Evolutionary conservation across 2,888 invertebrate genomes (phyloP), one percentile per base, ranked within the genome.

Genomic region (Nipponacmea schrenckii): DNA sequence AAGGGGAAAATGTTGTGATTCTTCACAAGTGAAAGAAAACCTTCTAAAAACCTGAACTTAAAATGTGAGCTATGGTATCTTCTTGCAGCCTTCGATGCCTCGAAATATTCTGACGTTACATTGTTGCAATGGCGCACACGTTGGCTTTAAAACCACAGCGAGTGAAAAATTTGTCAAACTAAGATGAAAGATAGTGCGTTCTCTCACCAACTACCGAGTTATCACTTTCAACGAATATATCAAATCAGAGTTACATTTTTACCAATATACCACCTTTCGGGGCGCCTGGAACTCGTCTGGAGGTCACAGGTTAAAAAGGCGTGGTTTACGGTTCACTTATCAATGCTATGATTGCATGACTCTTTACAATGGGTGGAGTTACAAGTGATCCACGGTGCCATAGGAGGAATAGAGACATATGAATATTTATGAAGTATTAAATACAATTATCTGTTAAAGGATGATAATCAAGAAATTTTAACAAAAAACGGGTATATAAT

Each of bases 321-420:
- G 80, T 76, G 64, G 75, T 74, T 72, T 68, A 45, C 15, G 63
- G 69, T 65, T 73, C 74, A 77, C 76, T 70, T 70, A 78, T 76
- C 74, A 78, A 39, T 39, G 20, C 24, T n/a, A 2, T 56, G n/a
- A 56, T 56, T 24, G 56, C 56, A 56, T 10, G 56, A 24, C 24
- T 20, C 20, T 10, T 8, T 39, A 39, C 39, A 39, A 10, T 39
- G 39, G 39, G 39, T 39, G 39, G 39, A 39, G 39, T 7, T 39
- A 39, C 39, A 39, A 39, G 39, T 39, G 39, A 39, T 39, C 39
- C 39, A 10, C 10, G 39, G 39, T 39, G 39, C 39, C 39, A 39
- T 39, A 39, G 39, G 39, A 39, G 39, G 39, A 39, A 39, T 10
- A 5, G 39, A 39, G 10, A 56, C 14, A 56, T 20, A 24, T 56